Conservation (phyloP, 2,797 vertebrate genomes). For the Sebastes kiyomatsui region DNA sequence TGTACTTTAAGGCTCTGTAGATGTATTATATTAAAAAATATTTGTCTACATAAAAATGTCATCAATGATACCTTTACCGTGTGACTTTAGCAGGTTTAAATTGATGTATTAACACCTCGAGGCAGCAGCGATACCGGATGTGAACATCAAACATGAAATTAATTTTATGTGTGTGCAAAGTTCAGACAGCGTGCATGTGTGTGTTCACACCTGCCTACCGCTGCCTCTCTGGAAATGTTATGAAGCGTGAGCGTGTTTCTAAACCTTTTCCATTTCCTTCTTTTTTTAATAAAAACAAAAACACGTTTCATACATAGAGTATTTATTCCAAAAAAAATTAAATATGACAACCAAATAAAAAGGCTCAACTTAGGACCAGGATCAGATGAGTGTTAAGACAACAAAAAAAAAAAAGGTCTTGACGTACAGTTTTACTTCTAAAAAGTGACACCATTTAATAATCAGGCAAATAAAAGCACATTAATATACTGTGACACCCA, state of each 20-base stretch:
- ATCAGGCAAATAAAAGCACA: constrained; percentile 77
- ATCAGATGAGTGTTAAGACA: constrained; percentile 83
- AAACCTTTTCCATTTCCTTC: background rate
- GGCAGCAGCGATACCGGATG: background rate
- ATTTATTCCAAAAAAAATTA: constrained; percentile 86
- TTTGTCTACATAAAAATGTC: too few relatives aligned
- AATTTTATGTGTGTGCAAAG: background rate
- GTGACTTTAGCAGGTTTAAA: background rate
- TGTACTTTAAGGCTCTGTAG: too few relatives aligned
- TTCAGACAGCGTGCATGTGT: background rate
- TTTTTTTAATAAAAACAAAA: background rate
- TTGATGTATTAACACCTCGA: background rate
- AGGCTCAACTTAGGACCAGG: constrained; percentile 82
- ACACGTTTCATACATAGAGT: constrained; percentile 54
- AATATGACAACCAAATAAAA: constrained; percentile 86
- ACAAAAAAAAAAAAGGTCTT: constrained; percentile 37
- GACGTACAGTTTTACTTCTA: constrained; percentile 66
- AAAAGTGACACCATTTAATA: constrained; percentile 80
- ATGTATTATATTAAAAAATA: too few relatives aligned
- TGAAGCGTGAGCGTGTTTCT: background rate
- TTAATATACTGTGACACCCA: constrained; percentile 78
- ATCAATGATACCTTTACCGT: too few relatives aligned
- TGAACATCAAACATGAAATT: background rate
- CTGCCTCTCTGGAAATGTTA: background rate
- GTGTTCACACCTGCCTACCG: background rate